A percentile compares a stretch with the other conserved stretches of the same genome.
phyloP scores from a whole-genome alignment of 2,113 vertebrate species.

The Platanista minor region DNA sequence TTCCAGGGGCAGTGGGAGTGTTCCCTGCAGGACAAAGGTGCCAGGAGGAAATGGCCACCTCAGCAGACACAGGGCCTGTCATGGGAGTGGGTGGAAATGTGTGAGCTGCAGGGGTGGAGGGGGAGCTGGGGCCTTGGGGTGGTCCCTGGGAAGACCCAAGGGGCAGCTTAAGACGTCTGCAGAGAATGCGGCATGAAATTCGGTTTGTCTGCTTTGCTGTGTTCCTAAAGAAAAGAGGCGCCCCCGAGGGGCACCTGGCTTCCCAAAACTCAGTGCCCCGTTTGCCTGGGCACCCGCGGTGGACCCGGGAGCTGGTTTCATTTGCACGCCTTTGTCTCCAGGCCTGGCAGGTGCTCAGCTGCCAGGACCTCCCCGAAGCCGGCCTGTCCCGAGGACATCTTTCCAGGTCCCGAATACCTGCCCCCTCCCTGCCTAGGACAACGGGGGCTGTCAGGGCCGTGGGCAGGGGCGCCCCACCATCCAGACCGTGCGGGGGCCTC shows the following conservation, averaged over 20 bases:
- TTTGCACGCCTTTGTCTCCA: neutral
- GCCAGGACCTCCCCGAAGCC: neutral
- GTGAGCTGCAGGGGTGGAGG: rapidly evolving
- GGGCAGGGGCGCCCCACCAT: neutral
- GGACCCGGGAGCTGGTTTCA: neutral
- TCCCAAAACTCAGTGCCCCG: neutral
- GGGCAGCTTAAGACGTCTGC: rapidly evolving
- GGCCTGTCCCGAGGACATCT: neutral
- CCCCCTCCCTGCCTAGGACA: neutral
- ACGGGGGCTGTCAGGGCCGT: neutral
- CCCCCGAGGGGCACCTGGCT: neutral
- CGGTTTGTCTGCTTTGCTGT: neutral
- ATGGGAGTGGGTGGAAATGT: neutral
- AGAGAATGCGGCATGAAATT: neutral
- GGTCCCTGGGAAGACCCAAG: neutral
- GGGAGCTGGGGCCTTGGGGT: neutral
- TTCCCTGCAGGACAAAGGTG: neutral
- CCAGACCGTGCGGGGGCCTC: neutral
- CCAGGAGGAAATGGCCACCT: rapidly evolving
- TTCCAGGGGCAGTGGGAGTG: neutral
- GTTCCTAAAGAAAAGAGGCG: neutral
- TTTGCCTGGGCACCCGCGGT: rapidly evolving
- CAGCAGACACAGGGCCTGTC: neutral
- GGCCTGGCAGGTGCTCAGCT: neutral
- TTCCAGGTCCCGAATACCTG: neutral